Percentiles rank a stretch among this genome's conserved stretches.
phyloP scores from a whole-genome alignment of 1,140 invertebrate species.

The Drosophila melanica region DNA sequence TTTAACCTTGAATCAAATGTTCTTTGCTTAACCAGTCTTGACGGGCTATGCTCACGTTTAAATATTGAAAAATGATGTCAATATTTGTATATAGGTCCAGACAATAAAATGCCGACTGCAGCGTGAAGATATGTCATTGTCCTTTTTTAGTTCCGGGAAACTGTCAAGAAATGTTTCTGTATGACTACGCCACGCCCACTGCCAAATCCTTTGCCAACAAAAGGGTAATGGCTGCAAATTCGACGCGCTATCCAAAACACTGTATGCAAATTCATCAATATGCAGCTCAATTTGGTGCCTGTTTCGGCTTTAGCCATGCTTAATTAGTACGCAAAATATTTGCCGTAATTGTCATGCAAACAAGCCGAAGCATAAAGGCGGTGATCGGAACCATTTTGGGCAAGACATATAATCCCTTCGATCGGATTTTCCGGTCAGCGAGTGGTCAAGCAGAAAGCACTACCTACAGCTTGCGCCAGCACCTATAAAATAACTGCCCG shows the following conservation, averaged over 20 bases:
- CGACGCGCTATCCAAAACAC: slow-evolving; percentile 33
- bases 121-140: slow-evolving; percentile 51
- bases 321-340: slow-evolving; percentile 84
- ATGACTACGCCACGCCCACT: slow-evolving; percentile 60
- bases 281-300: slow-evolving; percentile 2
- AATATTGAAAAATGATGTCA: slow-evolving; percentile 81
- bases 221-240: slow-evolving; percentile 80
- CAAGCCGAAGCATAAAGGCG: slow-evolving; percentile 8
- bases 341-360: slow-evolving; percentile 75
- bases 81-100: slow-evolving; percentile 80
- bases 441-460: slow-evolving; percentile 13
- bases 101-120: slow-evolving; percentile 20
- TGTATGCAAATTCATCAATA: slow-evolving; percentile 60
- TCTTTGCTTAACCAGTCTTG: slow-evolving; percentile 53
- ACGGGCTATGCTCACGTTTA: slow-evolving; percentile 56
- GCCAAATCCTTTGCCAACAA: slow-evolving; percentile 67
- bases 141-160: slow-evolving; percentile 29
- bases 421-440: slow-evolving; percentile 82
- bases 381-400: slow-evolving; percentile 2
- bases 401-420: slow-evolving; percentile 72
- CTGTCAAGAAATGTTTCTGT: slow-evolving; percentile 12
- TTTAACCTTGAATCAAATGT: slow-evolving; percentile 36
- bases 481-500: neutral
- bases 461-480: slow-evolving; percentile 12
- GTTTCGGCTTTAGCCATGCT: slow-evolving; percentile 40